Evolutionary conservation across 2,888 invertebrate species (phyloP).

Genomic region (Drosophila antonietae): DNA sequence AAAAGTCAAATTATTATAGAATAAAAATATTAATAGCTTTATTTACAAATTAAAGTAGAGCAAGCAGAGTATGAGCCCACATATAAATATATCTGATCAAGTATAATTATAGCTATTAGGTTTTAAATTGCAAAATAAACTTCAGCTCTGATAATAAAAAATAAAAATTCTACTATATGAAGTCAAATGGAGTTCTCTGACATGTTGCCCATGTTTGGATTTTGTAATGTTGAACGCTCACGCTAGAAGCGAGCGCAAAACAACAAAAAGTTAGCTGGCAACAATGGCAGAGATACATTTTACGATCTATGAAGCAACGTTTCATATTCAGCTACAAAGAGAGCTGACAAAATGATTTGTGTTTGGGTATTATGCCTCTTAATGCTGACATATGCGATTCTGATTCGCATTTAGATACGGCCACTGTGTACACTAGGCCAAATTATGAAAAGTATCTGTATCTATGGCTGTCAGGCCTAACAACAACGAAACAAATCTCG

Average conservation of each 20-base stretch:
- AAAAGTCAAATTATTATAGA: not conserved
- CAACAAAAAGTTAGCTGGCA: slow-evolving; percentile 7
- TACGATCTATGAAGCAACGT: slow-evolving; percentile 20
- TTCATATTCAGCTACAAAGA: slow-evolving; percentile 28
- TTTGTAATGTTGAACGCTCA: slow-evolving; percentile 46
- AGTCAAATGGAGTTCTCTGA: slow-evolving; percentile 27
- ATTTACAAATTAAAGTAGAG: not conserved
- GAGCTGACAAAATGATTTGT: slow-evolving; percentile 52
- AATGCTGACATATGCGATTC: slow-evolving; percentile 68
- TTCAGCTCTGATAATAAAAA: slow-evolving; percentile 30
- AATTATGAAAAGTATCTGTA: slow-evolving; percentile 24
- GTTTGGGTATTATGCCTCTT: slow-evolving; percentile 36
- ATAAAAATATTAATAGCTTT: not conserved
- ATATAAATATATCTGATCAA: slow-evolving; percentile 25
- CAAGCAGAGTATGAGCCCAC: not conserved
- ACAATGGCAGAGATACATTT: slow-evolving; percentile 26
- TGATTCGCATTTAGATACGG: slow-evolving; percentile 34
- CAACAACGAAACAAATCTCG: slow-evolving; percentile 51
- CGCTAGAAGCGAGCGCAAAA: slow-evolving; percentile 32
- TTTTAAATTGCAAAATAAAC: slow-evolving; percentile 55
- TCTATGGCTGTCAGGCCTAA: slow-evolving; percentile 25
- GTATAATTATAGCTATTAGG: slow-evolving; percentile 48
- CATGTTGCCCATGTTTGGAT: slow-evolving; percentile 25
- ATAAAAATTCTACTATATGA: slow-evolving; percentile 7
- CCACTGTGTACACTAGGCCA: slow-evolving; percentile 12